Percentiles rank a stretch among this genome's conserved stretches.
Evolutionary conservation across 1,140 invertebrate species (phyloP).

Genomic region (Calephelis nemesis): DNA sequence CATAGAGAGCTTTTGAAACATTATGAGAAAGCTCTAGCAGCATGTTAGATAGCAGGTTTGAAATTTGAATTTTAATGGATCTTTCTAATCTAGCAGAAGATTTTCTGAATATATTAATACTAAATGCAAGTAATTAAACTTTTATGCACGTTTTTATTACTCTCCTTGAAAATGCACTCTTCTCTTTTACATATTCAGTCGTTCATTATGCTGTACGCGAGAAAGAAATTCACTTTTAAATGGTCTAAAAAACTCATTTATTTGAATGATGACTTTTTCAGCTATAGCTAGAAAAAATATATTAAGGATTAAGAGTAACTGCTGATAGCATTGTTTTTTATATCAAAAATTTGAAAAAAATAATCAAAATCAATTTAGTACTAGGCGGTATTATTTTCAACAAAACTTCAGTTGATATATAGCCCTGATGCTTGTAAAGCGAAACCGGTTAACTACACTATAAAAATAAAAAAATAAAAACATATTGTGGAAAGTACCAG

Average conservation of each 20-base stretch:
- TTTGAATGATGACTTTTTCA: not conserved
- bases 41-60: constrained; percentile 23
- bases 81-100: constrained; percentile 34
- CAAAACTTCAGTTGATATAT: no score
- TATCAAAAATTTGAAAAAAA: no score
- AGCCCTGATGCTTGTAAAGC: no score
- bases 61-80: constrained; percentile 37
- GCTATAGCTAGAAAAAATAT: not conserved
- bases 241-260: not conserved
- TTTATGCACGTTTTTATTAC: constrained; percentile 32
- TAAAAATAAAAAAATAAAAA: no score
- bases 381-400: no score
- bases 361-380: no score
- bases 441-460: no score
- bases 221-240: not conserved
- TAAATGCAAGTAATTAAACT: constrained; percentile 37
- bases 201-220: constrained; percentile 32
- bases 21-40: constrained; percentile 9
- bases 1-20: constrained; percentile 20
- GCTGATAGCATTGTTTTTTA: no score
- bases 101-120: constrained; percentile 33
- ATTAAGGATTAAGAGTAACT: no score
- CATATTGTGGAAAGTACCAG: no score
- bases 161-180: constrained; percentile 33
- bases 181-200: constrained; percentile 30